Evolutionary conservation across 2,888 invertebrate genomes (phyloP).

Genomic region (Protophormia terraenovae): DNA sequence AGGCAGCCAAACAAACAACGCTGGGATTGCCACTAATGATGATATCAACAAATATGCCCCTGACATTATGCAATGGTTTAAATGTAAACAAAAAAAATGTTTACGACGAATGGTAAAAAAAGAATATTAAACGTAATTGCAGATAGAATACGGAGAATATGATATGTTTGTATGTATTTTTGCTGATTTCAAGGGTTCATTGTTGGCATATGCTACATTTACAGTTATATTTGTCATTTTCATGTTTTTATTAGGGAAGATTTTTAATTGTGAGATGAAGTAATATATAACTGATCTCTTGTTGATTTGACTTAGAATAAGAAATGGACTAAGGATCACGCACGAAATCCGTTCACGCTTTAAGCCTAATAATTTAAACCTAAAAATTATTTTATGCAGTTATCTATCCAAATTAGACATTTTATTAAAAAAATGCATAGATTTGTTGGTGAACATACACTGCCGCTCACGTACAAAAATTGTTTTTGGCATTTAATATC

Average conservation of each 20-base stretch:
- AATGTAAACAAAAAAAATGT: not conserved
- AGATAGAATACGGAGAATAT: not conserved
- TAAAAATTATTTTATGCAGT: too few relatives aligned
- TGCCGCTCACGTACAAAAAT: too few relatives aligned
- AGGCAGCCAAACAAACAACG: slow-evolving; percentile 42
- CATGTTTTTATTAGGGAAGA: slow-evolving; percentile 3
- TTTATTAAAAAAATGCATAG: too few relatives aligned
- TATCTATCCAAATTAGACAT: too few relatives aligned
- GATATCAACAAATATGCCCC: slow-evolving; percentile 70
- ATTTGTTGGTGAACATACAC: too few relatives aligned
- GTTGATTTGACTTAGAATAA: too few relatives aligned
- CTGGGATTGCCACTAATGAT: slow-evolving; percentile 66
- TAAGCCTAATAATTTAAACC: too few relatives aligned
- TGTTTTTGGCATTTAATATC: too few relatives aligned
- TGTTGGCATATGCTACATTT: slow-evolving; percentile 1
- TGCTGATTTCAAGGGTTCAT: slow-evolving; percentile 50
- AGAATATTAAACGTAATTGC: not conserved
- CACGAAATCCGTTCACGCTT: too few relatives aligned
- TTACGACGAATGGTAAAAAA: not conserved
- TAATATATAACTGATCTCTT: not conserved
- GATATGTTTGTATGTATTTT: slow-evolving; percentile 1
- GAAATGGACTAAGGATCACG: too few relatives aligned
- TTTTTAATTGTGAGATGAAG: not conserved
- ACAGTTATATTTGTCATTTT: slow-evolving; percentile 23
- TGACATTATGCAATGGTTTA: slow-evolving; percentile 68